Evolutionary conservation across 2,113 vertebrate species (phyloP).

Genomic region (Butastur rufipennis): DNA sequence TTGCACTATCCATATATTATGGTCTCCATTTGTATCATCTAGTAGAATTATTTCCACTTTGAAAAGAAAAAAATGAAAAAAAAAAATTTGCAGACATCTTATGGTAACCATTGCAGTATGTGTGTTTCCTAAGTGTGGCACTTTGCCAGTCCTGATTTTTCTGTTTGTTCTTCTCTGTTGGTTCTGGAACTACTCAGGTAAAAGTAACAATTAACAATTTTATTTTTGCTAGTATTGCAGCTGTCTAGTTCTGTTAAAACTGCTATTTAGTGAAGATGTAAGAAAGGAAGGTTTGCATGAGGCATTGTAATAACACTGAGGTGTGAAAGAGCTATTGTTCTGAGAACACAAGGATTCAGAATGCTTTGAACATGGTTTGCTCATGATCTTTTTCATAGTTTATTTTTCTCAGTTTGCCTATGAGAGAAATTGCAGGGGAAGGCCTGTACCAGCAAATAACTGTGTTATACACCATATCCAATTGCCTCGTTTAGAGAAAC

Average conservation of each 20-base stretch:
- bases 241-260: background rate
- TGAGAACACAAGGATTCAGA: background rate
- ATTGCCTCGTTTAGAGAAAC: conserved; percentile 23
- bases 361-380: background rate
- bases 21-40: background rate
- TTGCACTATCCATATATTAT: background rate
- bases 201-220: background rate
- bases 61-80: background rate
- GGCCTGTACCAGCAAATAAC: background rate
- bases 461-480: background rate
- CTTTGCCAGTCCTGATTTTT: background rate
- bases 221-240: background rate
- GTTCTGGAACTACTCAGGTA: background rate
- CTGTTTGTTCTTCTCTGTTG: background rate
- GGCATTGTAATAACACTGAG: background rate
- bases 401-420: background rate
- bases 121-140: background rate
- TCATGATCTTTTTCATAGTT: background rate
- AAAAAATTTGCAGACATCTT: background rate
- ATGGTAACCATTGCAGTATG: background rate
- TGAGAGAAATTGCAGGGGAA: background rate
- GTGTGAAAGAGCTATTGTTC: background rate
- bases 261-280: background rate
- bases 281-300: background rate
- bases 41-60: background rate